Evolutionary conservation across 2,888 invertebrate species (phyloP), one percentile per base, ranked within the genome.

Genomic region (Yponomeuta cagnagella): DNA sequence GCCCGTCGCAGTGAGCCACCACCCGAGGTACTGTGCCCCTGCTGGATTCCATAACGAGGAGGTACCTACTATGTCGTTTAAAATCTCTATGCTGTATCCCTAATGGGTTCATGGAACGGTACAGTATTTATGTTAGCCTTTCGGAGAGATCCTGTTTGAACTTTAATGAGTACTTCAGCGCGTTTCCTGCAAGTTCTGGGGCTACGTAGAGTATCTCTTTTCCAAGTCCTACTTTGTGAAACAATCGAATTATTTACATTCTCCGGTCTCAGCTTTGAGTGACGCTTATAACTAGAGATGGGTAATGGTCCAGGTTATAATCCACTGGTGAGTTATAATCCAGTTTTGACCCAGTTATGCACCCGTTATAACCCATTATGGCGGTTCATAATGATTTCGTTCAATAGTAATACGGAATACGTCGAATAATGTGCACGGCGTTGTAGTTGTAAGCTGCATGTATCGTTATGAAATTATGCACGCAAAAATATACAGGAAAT

Each of bases 1-100:
- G 78, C 77, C 80, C 77, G 76, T 74, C 75, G 76, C 77, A 72
- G 67, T 72, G 72, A 73, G 70, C 43, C 63, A 69, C 48, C 67
- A 69, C 48, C 67, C 67, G 67, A n/a, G 33, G 52, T 68, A 48
- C 10, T 48, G 12, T 68, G 31, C 65, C 65, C 65, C 30, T 12
- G 33, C 31, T 65, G 30, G 65, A 65, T 30, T n/a, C 30, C 52
- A 15, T 12, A 15, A 15, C 52, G 15, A 58, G 52, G 52, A 12
- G 52, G 52, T 15, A 15, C n/a, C n/a, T n/a, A n/a, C 52, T 58
- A 5, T 12, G 52, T 58, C 52, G 52, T 58, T 58, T 58, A 58
- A 58, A 58, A 58, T 15, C 52, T 52, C 52, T 58, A 58, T 58
- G 52, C 52, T 58, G 52, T 12, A 58, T 58, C 12, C 52, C 15